Evolutionary conservation across 2,113 vertebrate species (phyloP).

Genomic region (Hippocampus comes): DNA sequence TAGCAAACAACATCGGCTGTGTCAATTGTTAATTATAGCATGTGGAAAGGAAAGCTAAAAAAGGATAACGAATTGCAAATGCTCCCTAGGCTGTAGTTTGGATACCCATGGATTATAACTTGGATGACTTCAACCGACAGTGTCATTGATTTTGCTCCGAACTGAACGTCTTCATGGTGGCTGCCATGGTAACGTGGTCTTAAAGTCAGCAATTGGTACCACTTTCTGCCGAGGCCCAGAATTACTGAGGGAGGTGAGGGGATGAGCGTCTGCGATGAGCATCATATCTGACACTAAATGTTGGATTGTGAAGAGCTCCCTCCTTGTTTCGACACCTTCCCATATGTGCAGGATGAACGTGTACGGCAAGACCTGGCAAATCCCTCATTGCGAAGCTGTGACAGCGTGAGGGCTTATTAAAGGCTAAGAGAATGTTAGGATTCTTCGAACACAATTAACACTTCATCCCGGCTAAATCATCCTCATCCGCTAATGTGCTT

Average conservation of each 20-base stretch:
- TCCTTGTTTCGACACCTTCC: constrained; percentile 33
- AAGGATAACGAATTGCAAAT: no score
- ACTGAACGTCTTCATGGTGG: constrained; percentile 72
- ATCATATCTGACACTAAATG: constrained; percentile 46
- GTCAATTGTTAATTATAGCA: no score
- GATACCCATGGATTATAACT: constrained; percentile 42
- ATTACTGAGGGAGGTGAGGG: constrained; percentile 52
- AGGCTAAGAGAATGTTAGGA: constrained; percentile 55
- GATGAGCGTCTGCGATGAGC: constrained; percentile 57
- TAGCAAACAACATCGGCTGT: no score
- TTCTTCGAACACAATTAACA: constrained; percentile 55
- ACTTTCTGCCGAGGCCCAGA: constrained; percentile 73
- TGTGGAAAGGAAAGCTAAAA: no score
- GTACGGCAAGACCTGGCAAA: constrained; percentile 34
- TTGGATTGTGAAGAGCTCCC: constrained; percentile 33
- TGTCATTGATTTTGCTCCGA: constrained; percentile 72
- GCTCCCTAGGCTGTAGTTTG: background rate
- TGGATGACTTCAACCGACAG: constrained; percentile 67
- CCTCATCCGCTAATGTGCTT: constrained; percentile 66
- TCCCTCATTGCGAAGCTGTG: constrained; percentile 37
- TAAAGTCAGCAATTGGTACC: constrained; percentile 76
- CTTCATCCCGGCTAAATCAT: constrained; percentile 57
- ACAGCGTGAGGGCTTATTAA: constrained; percentile 30
- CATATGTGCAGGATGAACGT: constrained; percentile 53
- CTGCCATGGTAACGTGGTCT: constrained; percentile 79